A percentile compares a stretch with the other conserved stretches of the same genome.
Conservation (phyloP, 2,888 invertebrate genomes). For the Notodonta dromedarius region DNA sequence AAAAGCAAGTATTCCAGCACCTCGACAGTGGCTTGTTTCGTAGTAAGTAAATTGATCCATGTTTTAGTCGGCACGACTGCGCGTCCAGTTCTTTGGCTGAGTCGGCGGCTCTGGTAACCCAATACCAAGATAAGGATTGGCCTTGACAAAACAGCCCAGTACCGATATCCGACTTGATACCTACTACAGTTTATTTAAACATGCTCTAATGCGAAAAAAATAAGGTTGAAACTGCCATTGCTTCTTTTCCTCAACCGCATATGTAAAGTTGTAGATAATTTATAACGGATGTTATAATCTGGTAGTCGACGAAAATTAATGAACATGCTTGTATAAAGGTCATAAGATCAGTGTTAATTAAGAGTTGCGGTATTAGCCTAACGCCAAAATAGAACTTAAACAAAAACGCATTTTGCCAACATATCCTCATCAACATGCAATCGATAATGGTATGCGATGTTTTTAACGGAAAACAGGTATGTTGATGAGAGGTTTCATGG, state of each 20-base stretch:
- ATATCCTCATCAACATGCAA: background rate
- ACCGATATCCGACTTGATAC: conserved; percentile 21
- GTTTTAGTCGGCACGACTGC: conserved; percentile 35
- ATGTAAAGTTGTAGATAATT: conserved; percentile 36
- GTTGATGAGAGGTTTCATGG: background rate
- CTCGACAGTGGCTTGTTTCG: conserved; percentile 26
- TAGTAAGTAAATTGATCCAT: conserved; percentile 53
- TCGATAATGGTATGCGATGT: background rate
- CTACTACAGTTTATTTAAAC: conserved; percentile 30
- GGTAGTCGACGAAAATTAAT: conserved; percentile 52
- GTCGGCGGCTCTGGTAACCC: conserved; percentile 72
- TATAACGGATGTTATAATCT: conserved; percentile 70
- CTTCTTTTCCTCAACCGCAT: conserved; percentile 18
- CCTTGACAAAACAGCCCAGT: conserved; percentile 57
- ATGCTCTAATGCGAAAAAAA: conserved; percentile 16
- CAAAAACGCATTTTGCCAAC: conserved; percentile 15
- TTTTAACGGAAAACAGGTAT: background rate
- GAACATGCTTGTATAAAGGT: conserved; percentile 49
- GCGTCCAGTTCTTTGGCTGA: conserved; percentile 52
- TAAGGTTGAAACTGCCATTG: conserved; percentile 22
- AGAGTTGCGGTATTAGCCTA: conserved; percentile 28
- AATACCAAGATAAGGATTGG: conserved; percentile 66
- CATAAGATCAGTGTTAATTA: conserved; percentile 45
- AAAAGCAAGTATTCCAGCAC: conserved; percentile 18
- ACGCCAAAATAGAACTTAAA: conserved; percentile 20